Conservation (phyloP, 2,113 vertebrate species). For the Terrapene triunguis region DNA sequence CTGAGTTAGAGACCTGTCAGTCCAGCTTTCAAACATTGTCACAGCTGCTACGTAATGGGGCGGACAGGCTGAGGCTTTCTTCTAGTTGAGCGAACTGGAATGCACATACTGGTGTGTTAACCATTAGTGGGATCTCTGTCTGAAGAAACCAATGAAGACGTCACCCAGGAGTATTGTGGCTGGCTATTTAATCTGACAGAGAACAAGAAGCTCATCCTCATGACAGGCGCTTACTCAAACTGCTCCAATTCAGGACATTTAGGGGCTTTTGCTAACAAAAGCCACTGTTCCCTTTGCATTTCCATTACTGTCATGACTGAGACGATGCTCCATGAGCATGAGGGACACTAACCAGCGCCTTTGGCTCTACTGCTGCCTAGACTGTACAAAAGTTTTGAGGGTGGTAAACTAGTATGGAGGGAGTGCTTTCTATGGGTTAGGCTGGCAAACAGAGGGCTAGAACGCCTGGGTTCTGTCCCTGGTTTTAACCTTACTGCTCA, state of each 20-base stretch:
- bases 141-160: not conserved
- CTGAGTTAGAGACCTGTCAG: slow-evolving; percentile 43
- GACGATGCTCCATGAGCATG: accelerated
- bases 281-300: not conserved
- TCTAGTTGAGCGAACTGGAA: not conserved
- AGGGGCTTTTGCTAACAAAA: not conserved
- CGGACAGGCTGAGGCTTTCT: slow-evolving; percentile 8
- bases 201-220: not conserved
- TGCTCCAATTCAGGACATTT: not conserved
- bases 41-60: not conserved
- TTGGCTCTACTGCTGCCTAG: not conserved
- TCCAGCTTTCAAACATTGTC: slow-evolving; percentile 46
- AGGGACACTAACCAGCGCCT: not conserved
- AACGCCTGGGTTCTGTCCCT: not conserved
- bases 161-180: not conserved
- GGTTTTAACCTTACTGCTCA: not conserved
- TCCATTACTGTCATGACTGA: accelerated
- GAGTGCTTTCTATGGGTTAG: not conserved
- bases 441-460: not conserved
- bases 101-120: not conserved
- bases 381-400: not conserved
- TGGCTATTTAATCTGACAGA: not conserved
- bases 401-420: not conserved
- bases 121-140: not conserved
- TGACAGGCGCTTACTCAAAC: not conserved